Evolutionary conservation across 1,140 invertebrate genomes (phyloP), one percentile per base, ranked within the genome.

Genomic region (Lepidurus apus): DNA sequence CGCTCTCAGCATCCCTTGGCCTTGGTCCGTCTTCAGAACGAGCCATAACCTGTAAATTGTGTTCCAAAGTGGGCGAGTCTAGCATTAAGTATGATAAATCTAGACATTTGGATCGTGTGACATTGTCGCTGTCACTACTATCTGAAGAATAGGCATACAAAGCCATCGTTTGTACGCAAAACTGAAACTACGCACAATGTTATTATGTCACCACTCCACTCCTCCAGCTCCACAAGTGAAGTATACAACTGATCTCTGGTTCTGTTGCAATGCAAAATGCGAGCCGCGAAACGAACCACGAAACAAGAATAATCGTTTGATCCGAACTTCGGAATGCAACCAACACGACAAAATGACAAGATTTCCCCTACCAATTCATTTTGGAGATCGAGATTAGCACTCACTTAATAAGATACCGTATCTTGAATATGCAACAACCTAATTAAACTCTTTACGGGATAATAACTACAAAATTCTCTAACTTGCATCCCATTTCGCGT

Each of bases 41-140:
- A 79, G 85, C 84, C 73, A 88, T 84, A 44, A 84, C 82, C 79
- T 88, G 83, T 53, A 91, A 85, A 82, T 90, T 88, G 43, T 88
- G 84, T 76, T 90, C 87, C 24, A 92, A 82, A 0, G 86, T 86
- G 53, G 86, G 83, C 13, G 87, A 83, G 74, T 91, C 89, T 81
- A 93, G 83, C 82, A 88, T 86, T 83, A 90, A 86, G 78, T 90
- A 90, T 0, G 91, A 90, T 78, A 92, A 87, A 83, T 94, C 91
- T 74, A 93, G 84, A 1, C 90, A 91, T 85, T 80, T 76, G 77
- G 90, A 90, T 81, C 44, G 88, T 86, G 43, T 87, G 86, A 80
- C 87, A 88, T 74, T 78, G 83, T 93, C 92, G 81, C 90, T 90
- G 82, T 93, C 92, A 84, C 92, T 92, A 81, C 92, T 93, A 83